phyloP scores from a whole-genome alignment of 2,113 vertebrate genomes.

The Aix galericulata region DNA sequence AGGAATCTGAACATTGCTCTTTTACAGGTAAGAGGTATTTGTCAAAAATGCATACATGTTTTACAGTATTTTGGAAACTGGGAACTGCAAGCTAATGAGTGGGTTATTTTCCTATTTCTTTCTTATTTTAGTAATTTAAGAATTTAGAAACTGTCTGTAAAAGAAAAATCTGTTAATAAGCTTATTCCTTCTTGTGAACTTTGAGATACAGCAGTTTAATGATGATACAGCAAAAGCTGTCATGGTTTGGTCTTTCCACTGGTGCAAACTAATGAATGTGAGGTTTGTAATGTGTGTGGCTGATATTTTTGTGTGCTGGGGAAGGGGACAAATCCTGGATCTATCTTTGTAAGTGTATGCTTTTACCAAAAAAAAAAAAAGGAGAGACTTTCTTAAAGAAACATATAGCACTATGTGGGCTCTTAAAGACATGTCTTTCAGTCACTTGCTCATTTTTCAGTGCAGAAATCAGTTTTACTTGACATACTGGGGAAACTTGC shows the following conservation, averaged over 20 bases:
- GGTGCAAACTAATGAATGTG: slow-evolving; percentile 43
- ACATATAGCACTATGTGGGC: neutral
- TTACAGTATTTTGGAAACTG: slow-evolving; percentile 25
- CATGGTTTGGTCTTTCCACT: slow-evolving; percentile 37
- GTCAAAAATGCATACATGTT: slow-evolving; percentile 31
- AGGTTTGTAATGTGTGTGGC: neutral
- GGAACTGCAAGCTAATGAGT: slow-evolving; percentile 40
- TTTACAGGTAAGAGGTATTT: slow-evolving; percentile 77
- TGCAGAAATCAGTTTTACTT: slow-evolving; percentile 37
- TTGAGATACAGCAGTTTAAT: slow-evolving; percentile 31
- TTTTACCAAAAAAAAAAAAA: neutral
- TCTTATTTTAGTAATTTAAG: slow-evolving; percentile 31
- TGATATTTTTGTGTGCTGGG: neutral
- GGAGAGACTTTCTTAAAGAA: neutral
- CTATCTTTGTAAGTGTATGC: neutral
- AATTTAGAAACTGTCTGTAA: slow-evolving; percentile 15
- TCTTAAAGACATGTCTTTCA: neutral
- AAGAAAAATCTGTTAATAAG: slow-evolving; percentile 44
- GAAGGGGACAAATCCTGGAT: neutral
- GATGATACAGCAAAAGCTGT: slow-evolving; percentile 25
- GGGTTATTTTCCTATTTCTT: slow-evolving; percentile 5
- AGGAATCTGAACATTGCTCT: slow-evolving; percentile 59
- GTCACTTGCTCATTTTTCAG: neutral
- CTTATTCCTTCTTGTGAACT: slow-evolving; percentile 40
- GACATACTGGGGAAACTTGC: slow-evolving; percentile 30